phyloP scores from a whole-genome alignment of 1,140 invertebrate species.

The Drosophila subobscura region DNA sequence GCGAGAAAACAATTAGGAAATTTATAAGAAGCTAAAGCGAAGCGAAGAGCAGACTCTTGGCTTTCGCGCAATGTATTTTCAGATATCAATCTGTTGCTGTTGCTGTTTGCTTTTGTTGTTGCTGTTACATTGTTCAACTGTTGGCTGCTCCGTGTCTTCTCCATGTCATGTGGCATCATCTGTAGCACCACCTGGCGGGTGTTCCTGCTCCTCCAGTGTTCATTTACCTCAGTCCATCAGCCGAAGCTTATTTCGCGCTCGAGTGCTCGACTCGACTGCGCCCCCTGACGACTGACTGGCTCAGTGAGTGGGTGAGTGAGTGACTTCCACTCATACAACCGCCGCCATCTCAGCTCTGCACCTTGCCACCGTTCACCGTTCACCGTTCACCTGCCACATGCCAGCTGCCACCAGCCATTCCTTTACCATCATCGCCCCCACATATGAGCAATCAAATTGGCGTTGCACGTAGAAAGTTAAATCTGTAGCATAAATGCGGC shows the following conservation, averaged over 20 bases:
- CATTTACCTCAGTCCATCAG: conserved; percentile 74
- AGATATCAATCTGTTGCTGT: conserved; percentile 32
- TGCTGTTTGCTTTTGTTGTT: conserved; percentile 32
- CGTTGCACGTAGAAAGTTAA: conserved; percentile 58
- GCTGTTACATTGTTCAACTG: conserved; percentile 27
- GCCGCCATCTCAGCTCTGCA: conserved; percentile 1
- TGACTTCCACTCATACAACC: background rate
- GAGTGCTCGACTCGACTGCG: conserved; percentile 36
- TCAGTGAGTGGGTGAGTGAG: conserved; percentile 21
- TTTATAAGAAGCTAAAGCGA: background rate
- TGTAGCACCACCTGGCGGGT: conserved; percentile 27
- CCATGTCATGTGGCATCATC: conserved; percentile 64
- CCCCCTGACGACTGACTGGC: conserved; percentile 17
- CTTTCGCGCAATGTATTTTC: conserved; percentile 11
- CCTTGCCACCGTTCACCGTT: conserved; percentile 32
- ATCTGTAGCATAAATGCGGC: conserved; percentile 57
- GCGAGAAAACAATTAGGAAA: background rate
- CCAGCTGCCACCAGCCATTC: background rate
- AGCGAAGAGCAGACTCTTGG: too few relatives aligned
- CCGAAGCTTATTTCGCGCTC: conserved; percentile 73
- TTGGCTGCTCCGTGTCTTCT: conserved; percentile 30
- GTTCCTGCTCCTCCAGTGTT: conserved; percentile 46
- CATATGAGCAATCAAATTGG: conserved; percentile 62
- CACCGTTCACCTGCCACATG: conserved; percentile 3
- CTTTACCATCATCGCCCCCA: background rate